Conservation (phyloP, 2,797 vertebrate genomes). For the Mormyrops boulengeri region DNA sequence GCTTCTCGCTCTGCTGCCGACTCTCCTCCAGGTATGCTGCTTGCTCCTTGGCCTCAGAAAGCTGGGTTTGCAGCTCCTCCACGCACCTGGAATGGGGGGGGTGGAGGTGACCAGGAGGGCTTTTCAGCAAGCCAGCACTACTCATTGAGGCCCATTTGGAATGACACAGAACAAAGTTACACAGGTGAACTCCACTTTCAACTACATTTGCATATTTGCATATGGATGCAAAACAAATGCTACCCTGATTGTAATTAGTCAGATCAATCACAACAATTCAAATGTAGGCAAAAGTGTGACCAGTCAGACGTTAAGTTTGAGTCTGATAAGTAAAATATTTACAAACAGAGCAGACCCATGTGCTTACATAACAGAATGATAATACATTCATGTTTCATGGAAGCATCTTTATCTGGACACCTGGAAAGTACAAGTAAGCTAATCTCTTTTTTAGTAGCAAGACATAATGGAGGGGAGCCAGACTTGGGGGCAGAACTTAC, state of each 20-base stretch:
- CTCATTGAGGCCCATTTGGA: not conserved
- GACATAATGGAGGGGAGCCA: not conserved
- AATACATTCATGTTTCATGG: not conserved
- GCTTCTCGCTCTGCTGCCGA: slow-evolving; percentile 58
- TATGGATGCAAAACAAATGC: not conserved
- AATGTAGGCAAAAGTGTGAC: not conserved
- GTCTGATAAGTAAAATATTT: not conserved
- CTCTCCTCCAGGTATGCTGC: slow-evolving; percentile 63
- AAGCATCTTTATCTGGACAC: not conserved
- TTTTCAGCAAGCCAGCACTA: not conserved
- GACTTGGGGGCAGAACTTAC: slow-evolving; percentile 47
- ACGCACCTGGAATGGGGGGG: slow-evolving; percentile 61
- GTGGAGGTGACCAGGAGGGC: not conserved
- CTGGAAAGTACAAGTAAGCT: not conserved
- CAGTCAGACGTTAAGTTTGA: not conserved
- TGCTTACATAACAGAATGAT: not conserved
- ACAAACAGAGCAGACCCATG: not conserved
- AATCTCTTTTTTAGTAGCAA: not conserved
- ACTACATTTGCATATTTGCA: not conserved
- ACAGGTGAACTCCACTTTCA: not conserved
- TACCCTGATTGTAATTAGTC: not conserved
- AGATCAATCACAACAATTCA: not conserved
- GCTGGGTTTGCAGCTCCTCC: slow-evolving; percentile 74
- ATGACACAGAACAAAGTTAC: not conserved
- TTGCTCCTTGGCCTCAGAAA: slow-evolving; percentile 75